Percentiles rank a stretch among this genome's conserved stretches.
These are phyloP conservation scores for Patagioenas fasciata DNA, from an alignment of 2,113 vertebrate genomes.

Conservation along the genomic window DNA sequence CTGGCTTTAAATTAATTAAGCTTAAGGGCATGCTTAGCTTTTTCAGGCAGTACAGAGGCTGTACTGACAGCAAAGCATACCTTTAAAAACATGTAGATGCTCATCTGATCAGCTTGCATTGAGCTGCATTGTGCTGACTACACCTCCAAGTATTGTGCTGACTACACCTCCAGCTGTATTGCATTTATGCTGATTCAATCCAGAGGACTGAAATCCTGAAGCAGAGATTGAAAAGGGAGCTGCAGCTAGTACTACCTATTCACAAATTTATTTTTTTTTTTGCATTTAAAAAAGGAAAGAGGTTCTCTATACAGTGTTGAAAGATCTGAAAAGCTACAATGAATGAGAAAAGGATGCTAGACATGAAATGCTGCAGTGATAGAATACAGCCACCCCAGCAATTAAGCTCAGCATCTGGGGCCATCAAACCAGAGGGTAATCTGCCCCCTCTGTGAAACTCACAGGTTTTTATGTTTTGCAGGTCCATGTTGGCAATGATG, in stretches of 20 bases:
- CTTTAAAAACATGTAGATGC: background rate
- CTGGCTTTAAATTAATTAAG: background rate
- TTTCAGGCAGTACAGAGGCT: background rate
- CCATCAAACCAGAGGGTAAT: background rate
- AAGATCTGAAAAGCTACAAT: background rate
- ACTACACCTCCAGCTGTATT: background rate
- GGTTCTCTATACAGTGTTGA: background rate
- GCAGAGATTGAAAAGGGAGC: background rate
- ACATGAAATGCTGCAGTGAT: background rate
- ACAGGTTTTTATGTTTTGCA: slow-evolving; percentile 56
- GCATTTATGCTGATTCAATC: background rate
- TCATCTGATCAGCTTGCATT: background rate
- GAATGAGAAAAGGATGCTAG: background rate
- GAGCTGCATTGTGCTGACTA: background rate
- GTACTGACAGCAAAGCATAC: background rate
- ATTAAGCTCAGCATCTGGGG: background rate
- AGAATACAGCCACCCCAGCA: background rate
- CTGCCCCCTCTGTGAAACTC: background rate
- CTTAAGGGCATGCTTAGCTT: background rate
- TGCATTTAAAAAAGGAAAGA: background rate
- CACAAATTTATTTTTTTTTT: background rate
- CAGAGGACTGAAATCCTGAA: background rate
- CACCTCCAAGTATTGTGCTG: background rate
- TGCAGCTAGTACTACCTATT: background rate
- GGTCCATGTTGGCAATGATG: slow-evolving; percentile 75